Base-by-base conservation (phyloP, 2,888 invertebrate species). In the Dynastes hyllus region DNA sequence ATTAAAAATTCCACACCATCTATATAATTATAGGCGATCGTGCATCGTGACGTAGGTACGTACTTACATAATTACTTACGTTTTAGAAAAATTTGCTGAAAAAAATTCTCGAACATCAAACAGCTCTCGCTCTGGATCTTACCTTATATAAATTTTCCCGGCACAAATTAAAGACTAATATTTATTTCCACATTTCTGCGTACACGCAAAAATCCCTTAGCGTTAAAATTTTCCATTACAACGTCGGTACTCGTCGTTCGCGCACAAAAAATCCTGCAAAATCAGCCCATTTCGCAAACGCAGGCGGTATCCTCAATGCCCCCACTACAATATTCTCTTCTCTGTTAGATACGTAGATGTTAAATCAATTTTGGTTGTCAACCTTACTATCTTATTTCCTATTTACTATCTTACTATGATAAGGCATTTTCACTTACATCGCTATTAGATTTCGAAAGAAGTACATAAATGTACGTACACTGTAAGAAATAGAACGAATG, bases 81-180 rank as follows among this genome's bases (percentile, higher is more conserved):
- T 63, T 63, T 32, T 32, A 29, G 27, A 63, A 63, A 63, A 63
- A 13, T 63, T 29, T 9, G 55, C 55, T 58, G 32, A 22, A 58
- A 58, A 58, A 58, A 58, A 58, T 58, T 37, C 5, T 22, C 29
- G 29, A 32, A 29, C 51, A 11, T 6, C 51, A 53, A 67, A 53
- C 67, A 69, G 27, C 29, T 69, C 51, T 69, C 51, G 63, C 69
- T 13, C 69, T 6, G 29, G 51, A 69, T 69, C 29, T 69, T 51
- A 69, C 51, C 69, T 51, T 53, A 16, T 73, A 58, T 55, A 58
- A 37, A 58, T 55, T 58, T 40, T 37, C 37, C 13, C 40, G 32
- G 50, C 29, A 50, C 37, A 73, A 73, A 73, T 73, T 73, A 73
- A 73, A 73, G 73, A 1, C 73, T 73, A 73, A 73, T 73, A 73